Base-by-base conservation (phyloP, 2,888 invertebrate species). In the Euphydryas editha region DNA sequence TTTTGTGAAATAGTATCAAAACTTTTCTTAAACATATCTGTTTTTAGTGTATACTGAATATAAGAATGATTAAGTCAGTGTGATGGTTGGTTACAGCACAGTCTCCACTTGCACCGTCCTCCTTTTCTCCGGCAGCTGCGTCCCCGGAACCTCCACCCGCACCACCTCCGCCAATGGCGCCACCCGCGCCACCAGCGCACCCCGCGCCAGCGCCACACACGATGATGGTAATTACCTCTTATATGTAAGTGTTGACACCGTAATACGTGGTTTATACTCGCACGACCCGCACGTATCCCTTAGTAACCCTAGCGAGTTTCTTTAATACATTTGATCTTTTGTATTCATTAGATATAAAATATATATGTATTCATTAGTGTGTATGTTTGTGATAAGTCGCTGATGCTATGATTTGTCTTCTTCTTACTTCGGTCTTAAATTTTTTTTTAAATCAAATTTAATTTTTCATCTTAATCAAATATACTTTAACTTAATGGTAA, bases 91-190 rank as follows among this genome's bases (percentile, higher is more conserved):
- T 66, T 71, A 36, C 83, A 92, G 92, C 93, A 59, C 93, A 94
- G 81, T 94, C 94, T 39, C 94, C 94, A 54, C 90, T 94, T 69
- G 94, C 94, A 10, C 94, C 94, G 61, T 93, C 94, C 6, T 94
- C 94, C 18, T 92, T 94, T 78, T 93, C 91, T 0, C 91, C 93
- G 13, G 92, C 92, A 66, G 93, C 94, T 36, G 93, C 93, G 71
- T 94, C 94, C 59, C 94, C 94, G 8, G 93, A 94, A 79, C 93
- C 94, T 5, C 94, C 94, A 17, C 94, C 94, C 0, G 92, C 92
- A 63, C 94, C 94, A 17, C 93, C 94, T 44, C 94, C 93, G 42
- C 94, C 88, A 2, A 79, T 86, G 81, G 83, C 80, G 39, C 86
- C 84, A 49, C 83, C 88, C 63, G 82, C 82, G 56, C 84, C 86